Base-by-base conservation (phyloP, 2,888 invertebrate genomes). In the Archips crataeganus region DNA sequence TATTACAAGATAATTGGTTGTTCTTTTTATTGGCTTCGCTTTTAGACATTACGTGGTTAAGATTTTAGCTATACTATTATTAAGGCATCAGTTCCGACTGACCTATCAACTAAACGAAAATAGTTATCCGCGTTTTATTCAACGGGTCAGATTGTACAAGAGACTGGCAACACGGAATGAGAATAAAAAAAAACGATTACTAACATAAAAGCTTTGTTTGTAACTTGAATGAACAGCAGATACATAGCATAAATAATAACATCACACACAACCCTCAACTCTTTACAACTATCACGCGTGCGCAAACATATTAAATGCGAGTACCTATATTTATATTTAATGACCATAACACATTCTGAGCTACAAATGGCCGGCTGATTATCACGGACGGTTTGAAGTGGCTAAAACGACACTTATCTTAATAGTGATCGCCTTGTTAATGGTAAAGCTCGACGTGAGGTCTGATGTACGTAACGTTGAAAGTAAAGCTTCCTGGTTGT, bases 401-500 rank as follows among this genome's bases (percentile, higher is more conserved):
- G 74, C 74, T 74, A 65, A 74, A 74, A 70, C 70, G 74, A 70
- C 70, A 74, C 69, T 74, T 74, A 74, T 74, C 74, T 74, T 74
- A 70, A 74, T 74, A 74, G 74, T 74, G 60, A 74, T 74, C 69
- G 64, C 65, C 70, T 74, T 61, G 73, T 73, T 73, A 68, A 72
- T 72, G 68, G 63, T 39, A 59, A 73, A 74, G 70, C 74, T 70
- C 61, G 51, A 70, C 69, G 60, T 60, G 69, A 65, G 69, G 54
- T 54, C 45, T 65, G 64, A 57, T 68, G 11, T 23, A 70, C 74
- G 69, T 74, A 70, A 74, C 63, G 60, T 64, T 49, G 69, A 69
- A 74, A 74, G 74, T 45, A 65, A 34, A 70, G 65, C 51, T 74
- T 73, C 73, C 68, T 69, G 63, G 68, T 73, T 45, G 15, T 64